These are phyloP conservation scores for Cynopterus sphinx DNA, from an alignment of 2,797 vertebrate genomes.

Conservation along the genomic window DNA sequence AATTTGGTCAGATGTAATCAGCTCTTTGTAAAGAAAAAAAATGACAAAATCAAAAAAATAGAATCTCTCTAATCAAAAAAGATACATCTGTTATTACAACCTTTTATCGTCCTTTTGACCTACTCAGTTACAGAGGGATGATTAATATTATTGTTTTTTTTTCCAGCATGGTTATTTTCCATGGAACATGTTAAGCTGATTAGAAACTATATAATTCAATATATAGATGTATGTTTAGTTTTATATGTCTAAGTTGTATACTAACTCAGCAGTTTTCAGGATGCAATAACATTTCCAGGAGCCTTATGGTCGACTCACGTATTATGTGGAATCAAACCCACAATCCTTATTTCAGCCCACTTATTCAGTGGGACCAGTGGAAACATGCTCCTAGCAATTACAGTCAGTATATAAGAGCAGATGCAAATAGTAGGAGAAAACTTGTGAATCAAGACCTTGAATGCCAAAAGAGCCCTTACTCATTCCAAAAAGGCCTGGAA, in stretches of 20 bases:
- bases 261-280: conserved; percentile 80
- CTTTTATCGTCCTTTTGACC: conserved; percentile 69
- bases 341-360: conserved; percentile 76
- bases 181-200: conserved; percentile 80
- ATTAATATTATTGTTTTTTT: conserved; percentile 70
- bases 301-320: conserved; percentile 32
- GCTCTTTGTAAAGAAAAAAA: background rate
- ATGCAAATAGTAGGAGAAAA: conserved; percentile 70
- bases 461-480: conserved; percentile 27
- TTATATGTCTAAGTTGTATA: conserved; percentile 75
- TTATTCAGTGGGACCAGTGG: conserved; percentile 78
- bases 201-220: conserved; percentile 80
- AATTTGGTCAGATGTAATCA: conserved; percentile 70
- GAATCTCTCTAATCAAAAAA: conserved; percentile 64
- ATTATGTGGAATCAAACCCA: conserved; percentile 81
- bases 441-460: conserved; percentile 57
- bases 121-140: conserved; percentile 50
- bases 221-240: conserved; percentile 78
- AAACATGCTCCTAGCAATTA: conserved; percentile 82
- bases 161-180: conserved; percentile 73
- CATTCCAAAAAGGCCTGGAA: conserved; percentile 46
- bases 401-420: conserved; percentile 74
- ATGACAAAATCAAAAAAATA: conserved; percentile 69
- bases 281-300: conserved; percentile 79
- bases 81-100: conserved; percentile 20